Base-by-base conservation (phyloP, 1,140 invertebrate species). In the Aricia agestis region DNA sequence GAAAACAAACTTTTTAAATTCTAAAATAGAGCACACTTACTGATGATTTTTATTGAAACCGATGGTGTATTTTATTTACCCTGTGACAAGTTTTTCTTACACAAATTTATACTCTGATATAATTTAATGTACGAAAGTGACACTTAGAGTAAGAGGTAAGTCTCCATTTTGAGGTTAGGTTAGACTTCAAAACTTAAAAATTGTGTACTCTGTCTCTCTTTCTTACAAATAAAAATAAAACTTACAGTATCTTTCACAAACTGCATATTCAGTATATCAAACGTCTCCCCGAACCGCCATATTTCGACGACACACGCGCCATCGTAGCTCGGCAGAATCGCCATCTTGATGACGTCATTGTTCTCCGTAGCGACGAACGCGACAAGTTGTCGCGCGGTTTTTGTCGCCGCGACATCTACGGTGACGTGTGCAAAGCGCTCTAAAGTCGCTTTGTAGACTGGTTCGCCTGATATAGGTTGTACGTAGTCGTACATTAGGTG, bases 401-500 rank as follows among this genome's bases (percentile, higher is more conserved):
- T 95, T 95, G 1, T 93, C 84, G 6, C 10, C 59, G 96, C 93
- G 11, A 95, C 93, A 81, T 98, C 96, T 3, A 97, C 93, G 0
- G 96, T 96, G 18, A 98, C 94, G 81, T 97, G 95, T 0, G 94
- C 95, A 81, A 97, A 96, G 10, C 94, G 93, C 86, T 98, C 96
- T 67, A 96, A 91, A 13, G 94, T 93, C 0, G 94, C 91, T 15
- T 94, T 93, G 73, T 96, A 94, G 0, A 98, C 80, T 0, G 98
- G 98, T 31, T 93, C 84, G 1, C 93, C 85, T 0, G 94, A 94
- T 5, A 94, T 93, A 0, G 97, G 94, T 74, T 97, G 95, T 0
- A 98, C 95, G 3, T 97, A 95, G 71, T 94, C 92, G 83, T 98
- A 96, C 97, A 98, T 98, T 66, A 98, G 87, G 78, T 98, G 97